Percentiles rank a stretch among this genome's conserved stretches.
Evolutionary conservation across 2,797 vertebrate species (phyloP).

Genomic region (Okamejei kenojei): DNA sequence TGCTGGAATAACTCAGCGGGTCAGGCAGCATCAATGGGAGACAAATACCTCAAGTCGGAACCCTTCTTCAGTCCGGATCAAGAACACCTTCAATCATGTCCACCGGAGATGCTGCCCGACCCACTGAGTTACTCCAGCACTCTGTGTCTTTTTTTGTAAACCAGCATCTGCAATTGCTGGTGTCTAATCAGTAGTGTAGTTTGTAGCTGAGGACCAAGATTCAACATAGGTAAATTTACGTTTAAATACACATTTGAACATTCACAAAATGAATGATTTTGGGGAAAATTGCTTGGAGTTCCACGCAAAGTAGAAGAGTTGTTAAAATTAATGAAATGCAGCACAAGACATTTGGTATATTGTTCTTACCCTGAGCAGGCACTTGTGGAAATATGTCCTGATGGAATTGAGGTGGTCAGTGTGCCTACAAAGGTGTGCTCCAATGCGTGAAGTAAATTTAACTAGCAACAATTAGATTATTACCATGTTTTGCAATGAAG

Average conservation of each 20-base stretch:
- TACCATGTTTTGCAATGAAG: background rate
- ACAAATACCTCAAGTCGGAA: no score
- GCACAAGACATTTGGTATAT: background rate
- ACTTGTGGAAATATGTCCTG: background rate
- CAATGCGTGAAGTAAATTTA: background rate
- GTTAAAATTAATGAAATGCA: background rate
- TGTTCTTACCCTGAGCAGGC: background rate
- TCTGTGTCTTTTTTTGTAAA: no score
- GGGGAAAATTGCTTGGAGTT: background rate
- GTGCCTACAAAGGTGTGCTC: background rate
- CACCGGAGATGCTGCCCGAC: no score
- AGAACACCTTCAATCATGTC: no score
- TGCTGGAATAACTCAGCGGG: no score
- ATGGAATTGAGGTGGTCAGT: background rate
- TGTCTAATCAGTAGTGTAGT: background rate
- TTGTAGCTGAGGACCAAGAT: background rate
- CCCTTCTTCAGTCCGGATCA: no score
- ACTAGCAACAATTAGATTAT: background rate
- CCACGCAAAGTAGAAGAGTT: background rate
- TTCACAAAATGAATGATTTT: background rate
- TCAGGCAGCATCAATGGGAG: no score
- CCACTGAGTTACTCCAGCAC: no score
- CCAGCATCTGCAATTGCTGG: no score
- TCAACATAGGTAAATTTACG: background rate
- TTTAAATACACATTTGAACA: background rate